Base-by-base conservation (phyloP, 2,797 vertebrate genomes). In the Pelobates cultripes region DNA sequence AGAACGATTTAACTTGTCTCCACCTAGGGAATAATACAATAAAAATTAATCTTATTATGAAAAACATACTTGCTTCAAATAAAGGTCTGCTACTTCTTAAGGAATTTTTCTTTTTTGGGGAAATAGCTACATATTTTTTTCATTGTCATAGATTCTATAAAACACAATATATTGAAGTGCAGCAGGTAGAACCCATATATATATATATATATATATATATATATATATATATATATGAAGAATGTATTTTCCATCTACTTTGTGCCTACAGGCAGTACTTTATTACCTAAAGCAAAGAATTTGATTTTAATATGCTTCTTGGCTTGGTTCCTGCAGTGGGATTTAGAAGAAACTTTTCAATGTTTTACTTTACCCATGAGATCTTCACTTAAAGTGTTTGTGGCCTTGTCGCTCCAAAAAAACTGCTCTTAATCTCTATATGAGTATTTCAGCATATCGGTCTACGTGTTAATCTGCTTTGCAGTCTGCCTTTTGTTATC, bases 261-360 rank as follows among this genome's bases (percentile, higher is more conserved):
- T 75, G 71, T 79, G 77, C 82, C 82, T 84, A 41, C 75, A 78
- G 81, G 77, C 82, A 75, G 43, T 55, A 70, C 44, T 79, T 79
- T 84, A 79, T 75, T 84, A 78, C 77, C 77, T 79, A 79, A 68
- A 71, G 67, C 68, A 60, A 67, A 79, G 73, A 84, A 84, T 84
- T 79, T 75, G 60, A 79, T 75, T 84, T 84, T 79, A 84, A 79
- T 84, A 79, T 79, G 71, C 67, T 79, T 75, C 68, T 84, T 84
- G 82, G 82, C 82, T 13, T 61, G 4, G 5, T 76, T 77, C 82
- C 82, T 71, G 43, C 28, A 79, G 67, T 75, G 67, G 77, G 77
- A 84, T 84, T 79, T 84, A 61, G 72, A 84, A 75, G 77, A 79
- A 79, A 71, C 77, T 71, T 84, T 79, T 75, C 77, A 79, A 75